Base-by-base conservation (phyloP, 2,888 invertebrate genomes). In the Leptopilina drosophilae region DNA sequence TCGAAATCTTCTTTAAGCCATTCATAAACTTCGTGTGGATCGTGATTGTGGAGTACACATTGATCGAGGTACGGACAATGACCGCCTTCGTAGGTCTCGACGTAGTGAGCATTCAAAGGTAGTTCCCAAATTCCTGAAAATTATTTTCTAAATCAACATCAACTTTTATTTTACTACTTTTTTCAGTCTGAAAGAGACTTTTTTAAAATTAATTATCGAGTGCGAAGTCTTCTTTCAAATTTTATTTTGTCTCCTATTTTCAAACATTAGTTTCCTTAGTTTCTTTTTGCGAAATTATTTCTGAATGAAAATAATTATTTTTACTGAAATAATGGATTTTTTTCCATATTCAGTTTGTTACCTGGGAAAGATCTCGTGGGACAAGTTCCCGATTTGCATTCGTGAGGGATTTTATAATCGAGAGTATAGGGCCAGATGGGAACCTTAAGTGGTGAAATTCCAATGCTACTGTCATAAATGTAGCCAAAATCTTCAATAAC, bases 351-450 rank as follows among this genome's bases (percentile, higher is more conserved):
- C 14, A n/a, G 14, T n/a, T 42, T 11, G 7, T 64, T 92, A 94
- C 97, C 97, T 91, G 97, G 97, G 93, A 97, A 98, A 2, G 96
- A 95, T 92, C 96, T 96, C 0, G 96, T 95, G 0, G 98, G 98
- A 84, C 98, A 98, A n/a, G 97, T 97, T 79, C 96, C 97, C 66
- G 97, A 95, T 92, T 97, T 97, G 92, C 98, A 98, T 92, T 97
- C 97, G 90, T 98, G 98, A 1, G 98, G 95, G 87, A 98, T 97
- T 93, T 97, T 97, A 92, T 96, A 97, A 92, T 98, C 98, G 65
- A 98, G 93, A 0, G 98, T 98, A 92, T 98, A 98, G 0, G 98
- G 98, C 98, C 98, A 98, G 77, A 97, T 95, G 12, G 97, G 97
- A 20, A 96, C 94, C 77, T 95, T 93, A 11, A 94, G 91, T 11